Base-by-base conservation (phyloP, 2,797 vertebrate genomes). In the Pantherophis alleghaniensis region DNA sequence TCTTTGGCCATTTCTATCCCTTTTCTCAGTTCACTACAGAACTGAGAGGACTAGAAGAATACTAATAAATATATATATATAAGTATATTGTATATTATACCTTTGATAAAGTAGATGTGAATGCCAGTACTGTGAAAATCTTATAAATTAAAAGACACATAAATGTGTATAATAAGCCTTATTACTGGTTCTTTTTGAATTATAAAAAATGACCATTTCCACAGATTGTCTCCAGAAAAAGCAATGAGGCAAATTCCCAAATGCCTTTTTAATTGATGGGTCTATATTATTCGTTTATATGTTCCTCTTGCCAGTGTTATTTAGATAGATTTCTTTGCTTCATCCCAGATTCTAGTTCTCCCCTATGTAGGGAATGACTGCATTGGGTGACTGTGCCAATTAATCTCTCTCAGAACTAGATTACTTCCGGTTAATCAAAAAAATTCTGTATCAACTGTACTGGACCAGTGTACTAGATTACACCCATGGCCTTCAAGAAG, bases 51-150 rank as follows among this genome's bases (percentile, higher is more conserved):
- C 83, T 95, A 59, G 74, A 57, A 87, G 57, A 56, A 90, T 32
- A 14, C 6, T 37, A 24, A 24, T 20, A n/a, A 61, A 61, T 74
- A 32, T 53, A 74, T 37, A 37, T 42, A 42, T 66, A 87, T 14
- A 0, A 13, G 9, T 86, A 94, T 96, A 96, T 97, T 97, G 74
- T 47, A 83, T 47, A 83, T 47, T 83, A 83, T 83, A 24, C 96
- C 96, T 10, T 90, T 94, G 97, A 96, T 97, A 97, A 97, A 97
- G 63, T 95, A 94, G 95, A 95, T 95, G 95, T 79, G 32, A 83
- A 88, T 89, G 60, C 42, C 53, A 66, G 60, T 22, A 66, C 22
- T 42, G 47, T 57, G 61, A 32, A 87, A 26, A 63, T 42, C 24
- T 51, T 5, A 60, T 59, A 56, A 66, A 91, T 88, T 88, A 9